Evolutionary conservation across 2,797 vertebrate genomes (phyloP), one percentile per base, ranked within the genome.

Genomic region (Gobio occitaniae): DNA sequence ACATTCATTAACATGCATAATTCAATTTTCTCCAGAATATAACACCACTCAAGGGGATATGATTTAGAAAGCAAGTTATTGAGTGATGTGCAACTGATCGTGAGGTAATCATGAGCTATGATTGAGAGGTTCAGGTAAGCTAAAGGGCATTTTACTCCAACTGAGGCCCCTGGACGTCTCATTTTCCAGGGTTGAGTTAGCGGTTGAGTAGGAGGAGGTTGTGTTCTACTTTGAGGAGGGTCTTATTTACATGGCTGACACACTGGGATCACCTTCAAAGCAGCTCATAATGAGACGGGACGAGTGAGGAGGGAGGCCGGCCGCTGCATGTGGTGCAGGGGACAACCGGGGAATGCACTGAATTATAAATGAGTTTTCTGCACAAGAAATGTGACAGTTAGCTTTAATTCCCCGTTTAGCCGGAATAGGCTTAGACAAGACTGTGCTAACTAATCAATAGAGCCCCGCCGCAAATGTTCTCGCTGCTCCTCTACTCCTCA

Each of bases 381-480:
- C 88, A 90, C 91, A 92, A 92, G 77, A 94, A 93, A 92, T 91
- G 93, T 94, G 93, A 95, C 94, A 93, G 93, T 93, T 92, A 91
- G 91, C 91, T 93, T 95, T 94, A 94, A 95, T 95, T 95, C 92
- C 87, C 91, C 86, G 85, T 93, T 94, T 93, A 95, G 91, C 90
- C 81, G 82, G 86, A 91, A 93, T 91, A 88, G 86, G 79, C 85
- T 89, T 83, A 91, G 90, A 93, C 91, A 89, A 84, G 85, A 41
- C 82, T 88, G 89, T 70, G 87, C 88, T 89, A 91, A 87, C 90
- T 90, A 89, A 95, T 94, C 94, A 91, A 94, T 94, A 92, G 32
- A 75, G 75, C 52, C 54, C 32, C 6, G 32, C 65, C 63, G 66
- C 59, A 38, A 50, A 79, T 79, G 65, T 70, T 83, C 44, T 78